Conservation (phyloP, 1,140 invertebrate species). For the Apis mellifera region DNA sequence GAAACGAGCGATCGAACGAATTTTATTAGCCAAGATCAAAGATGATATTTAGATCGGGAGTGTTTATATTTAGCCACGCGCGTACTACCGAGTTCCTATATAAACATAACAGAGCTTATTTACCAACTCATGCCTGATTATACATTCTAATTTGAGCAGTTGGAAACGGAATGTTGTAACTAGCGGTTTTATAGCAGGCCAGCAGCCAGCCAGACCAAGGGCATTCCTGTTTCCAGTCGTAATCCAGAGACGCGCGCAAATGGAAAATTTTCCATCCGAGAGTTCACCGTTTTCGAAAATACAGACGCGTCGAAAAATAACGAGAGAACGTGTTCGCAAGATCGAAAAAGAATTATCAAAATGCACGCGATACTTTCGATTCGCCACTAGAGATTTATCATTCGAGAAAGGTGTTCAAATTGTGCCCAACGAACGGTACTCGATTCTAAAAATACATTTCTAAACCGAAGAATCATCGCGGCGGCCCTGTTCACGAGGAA, state of each 20-base stretch:
- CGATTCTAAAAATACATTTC: slow-evolving; percentile 46
- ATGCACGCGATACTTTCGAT: neutral
- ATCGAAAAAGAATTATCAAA: neutral
- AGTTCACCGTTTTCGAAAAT: neutral
- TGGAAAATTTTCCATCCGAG: neutral
- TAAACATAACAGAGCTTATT: slow-evolving; percentile 54
- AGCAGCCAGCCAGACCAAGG: slow-evolving; percentile 4
- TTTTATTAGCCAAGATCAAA: slow-evolving; percentile 15
- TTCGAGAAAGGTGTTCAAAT: slow-evolving; percentile 41
- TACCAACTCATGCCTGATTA: slow-evolving; percentile 36
- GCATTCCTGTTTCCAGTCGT: neutral
- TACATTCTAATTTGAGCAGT: slow-evolving; percentile 44
- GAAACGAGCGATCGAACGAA: neutral
- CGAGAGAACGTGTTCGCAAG: too few species aligned
- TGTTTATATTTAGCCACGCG: slow-evolving; percentile 53
- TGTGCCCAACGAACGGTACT: slow-evolving; percentile 35
- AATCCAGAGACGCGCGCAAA: too few species aligned
- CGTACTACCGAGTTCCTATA: slow-evolving; percentile 21
- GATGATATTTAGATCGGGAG: slow-evolving; percentile 54
- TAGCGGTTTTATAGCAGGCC: neutral
- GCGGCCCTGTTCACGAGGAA: slow-evolving; percentile 35
- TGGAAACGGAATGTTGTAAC: slow-evolving; percentile 21
- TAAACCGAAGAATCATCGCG: slow-evolving; percentile 49
- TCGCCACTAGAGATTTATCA: slow-evolving; percentile 10
- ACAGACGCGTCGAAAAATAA: neutral